phyloP scores from a whole-genome alignment of 2,797 vertebrate species.

The Fratercula arctica region DNA sequence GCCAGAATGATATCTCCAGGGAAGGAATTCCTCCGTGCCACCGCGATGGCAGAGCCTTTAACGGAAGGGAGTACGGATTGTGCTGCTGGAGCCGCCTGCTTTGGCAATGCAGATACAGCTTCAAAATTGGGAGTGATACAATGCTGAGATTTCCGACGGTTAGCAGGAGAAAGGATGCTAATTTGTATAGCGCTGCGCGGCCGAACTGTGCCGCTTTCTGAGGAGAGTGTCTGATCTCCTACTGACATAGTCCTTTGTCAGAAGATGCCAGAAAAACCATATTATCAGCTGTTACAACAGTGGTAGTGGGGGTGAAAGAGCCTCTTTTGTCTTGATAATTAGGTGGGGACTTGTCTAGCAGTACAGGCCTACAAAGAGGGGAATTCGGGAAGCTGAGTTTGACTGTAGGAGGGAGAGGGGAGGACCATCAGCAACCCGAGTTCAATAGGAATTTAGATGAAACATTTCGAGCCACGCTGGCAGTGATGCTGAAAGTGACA shows the following conservation, averaged over 20 bases:
- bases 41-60: neutral
- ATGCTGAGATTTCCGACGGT: neutral
- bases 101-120: neutral
- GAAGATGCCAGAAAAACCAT: neutral
- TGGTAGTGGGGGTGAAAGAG: neutral
- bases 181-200: neutral
- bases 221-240: neutral
- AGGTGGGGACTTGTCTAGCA: neutral
- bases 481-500: neutral
- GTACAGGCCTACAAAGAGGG: neutral
- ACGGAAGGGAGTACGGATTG: neutral
- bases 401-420: neutral
- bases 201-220: neutral
- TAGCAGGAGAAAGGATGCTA: neutral
- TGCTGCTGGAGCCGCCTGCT: neutral
- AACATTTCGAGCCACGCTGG: neutral
- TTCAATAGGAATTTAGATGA: neutral
- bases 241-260: neutral
- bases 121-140: neutral
- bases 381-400: neutral
- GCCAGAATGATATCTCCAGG: neutral
- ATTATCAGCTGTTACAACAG: neutral
- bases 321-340: neutral
- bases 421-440: neutral
- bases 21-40: neutral